These are phyloP conservation scores for Leguminivora glycinivorella DNA, from an alignment of 1,140 invertebrate species.

Conservation along the genomic window DNA sequence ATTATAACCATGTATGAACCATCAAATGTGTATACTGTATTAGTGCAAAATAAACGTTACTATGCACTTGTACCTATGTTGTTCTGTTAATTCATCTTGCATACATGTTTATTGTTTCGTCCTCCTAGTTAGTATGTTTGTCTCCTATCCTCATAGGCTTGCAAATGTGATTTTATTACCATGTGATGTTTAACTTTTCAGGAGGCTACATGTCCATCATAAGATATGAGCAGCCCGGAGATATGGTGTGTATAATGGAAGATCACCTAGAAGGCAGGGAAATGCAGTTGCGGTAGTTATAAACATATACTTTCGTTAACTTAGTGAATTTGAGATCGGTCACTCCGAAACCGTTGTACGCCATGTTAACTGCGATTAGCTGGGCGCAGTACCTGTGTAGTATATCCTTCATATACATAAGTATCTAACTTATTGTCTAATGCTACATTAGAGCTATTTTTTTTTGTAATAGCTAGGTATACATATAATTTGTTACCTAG, in stretches of 20 bases:
- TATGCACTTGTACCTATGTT: not conserved
- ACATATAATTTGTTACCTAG: too few species aligned
- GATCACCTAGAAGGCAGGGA: conserved; percentile 40
- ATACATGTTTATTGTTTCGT: not conserved
- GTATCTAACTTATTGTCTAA: too few species aligned
- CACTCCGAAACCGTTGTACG: too few species aligned
- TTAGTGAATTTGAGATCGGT: too few species aligned
- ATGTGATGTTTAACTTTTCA: conserved; percentile 39
- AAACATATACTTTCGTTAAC: not conserved
- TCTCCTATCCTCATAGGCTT: not conserved
- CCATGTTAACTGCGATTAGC: too few species aligned
- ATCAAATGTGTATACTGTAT: not conserved
- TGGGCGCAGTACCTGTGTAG: too few species aligned
- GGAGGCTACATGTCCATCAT: conserved; percentile 57
- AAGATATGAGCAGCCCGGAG: conserved; percentile 52
- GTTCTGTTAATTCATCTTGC: conserved; percentile 26
- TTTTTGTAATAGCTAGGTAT: too few species aligned
- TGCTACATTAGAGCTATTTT: too few species aligned
- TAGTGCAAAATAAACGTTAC: not conserved
- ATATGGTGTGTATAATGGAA: conserved; percentile 54
- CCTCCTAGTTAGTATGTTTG: not conserved
- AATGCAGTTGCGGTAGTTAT: conserved; percentile 5
- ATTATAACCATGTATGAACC: not conserved
- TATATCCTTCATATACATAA: too few species aligned
- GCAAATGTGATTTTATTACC: not conserved